Evolutionary conservation across 2,888 invertebrate species (phyloP), one percentile per base, ranked within the genome.

Genomic region (Agriopis leucophaearia): DNA sequence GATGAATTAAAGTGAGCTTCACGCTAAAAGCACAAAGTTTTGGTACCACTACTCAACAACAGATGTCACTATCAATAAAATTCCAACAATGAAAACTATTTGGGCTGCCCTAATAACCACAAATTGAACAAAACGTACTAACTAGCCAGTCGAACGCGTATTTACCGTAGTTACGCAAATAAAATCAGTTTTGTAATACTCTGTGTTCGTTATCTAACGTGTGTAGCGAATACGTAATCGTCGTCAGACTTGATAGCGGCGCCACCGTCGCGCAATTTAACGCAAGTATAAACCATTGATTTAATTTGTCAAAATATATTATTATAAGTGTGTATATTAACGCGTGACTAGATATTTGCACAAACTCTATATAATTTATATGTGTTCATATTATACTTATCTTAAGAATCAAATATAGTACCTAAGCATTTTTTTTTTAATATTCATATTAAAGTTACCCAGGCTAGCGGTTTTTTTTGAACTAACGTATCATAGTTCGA

Each of bases 61-160:
- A 88, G 90, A 82, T 88, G 86, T 83, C 84, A 77, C 36, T 64
- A 63, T 8, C n/a, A 6, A 27, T 10, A 42, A 27, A 51, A 60
- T 64, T 70, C 58, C 36, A 42, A 55, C 63, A 57, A 68, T 1
- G 18, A 51, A 27, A 35, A 51, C 60, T 36, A 67, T 63, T 57
- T 50, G 35, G 42, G 18, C 55, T 48, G 44, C 40, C 15, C 42
- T 55, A 38, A 62, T 38, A 52, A 51, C 8, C 42, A 36, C 63
- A 69, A 71, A 71, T 66, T 66, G 57, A 62, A 52, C 67, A 59
- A 64, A 65, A 48, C 51, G 51, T 59, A 54, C 70, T 73, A 73
- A 71, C 69, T 59, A 62, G 57, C 52, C 12, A 40, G 57, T 67
- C 35, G 54, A 50, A 59, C 58, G n/a, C 9, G 58, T 67, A 67